phyloP scores from a whole-genome alignment of 2,888 invertebrate species.

The Hemaris fuciformis region DNA sequence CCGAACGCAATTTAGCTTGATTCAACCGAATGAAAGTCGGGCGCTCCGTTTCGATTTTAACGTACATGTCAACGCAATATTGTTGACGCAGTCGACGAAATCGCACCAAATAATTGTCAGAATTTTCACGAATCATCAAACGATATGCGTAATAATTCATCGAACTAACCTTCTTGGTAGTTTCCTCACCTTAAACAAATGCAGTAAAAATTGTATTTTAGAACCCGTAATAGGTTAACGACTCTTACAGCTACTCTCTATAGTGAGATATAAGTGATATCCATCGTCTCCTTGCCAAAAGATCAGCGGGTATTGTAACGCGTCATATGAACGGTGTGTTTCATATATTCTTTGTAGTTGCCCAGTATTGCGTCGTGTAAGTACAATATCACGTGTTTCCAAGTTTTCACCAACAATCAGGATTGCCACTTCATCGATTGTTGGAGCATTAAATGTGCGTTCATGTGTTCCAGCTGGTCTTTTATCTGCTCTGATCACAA shows the following conservation, averaged over 20 bases:
- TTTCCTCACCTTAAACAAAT: conserved; percentile 25
- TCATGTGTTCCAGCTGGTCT: conserved; percentile 41
- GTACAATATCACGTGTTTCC: conserved; percentile 18
- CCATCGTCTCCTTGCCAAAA: conserved; percentile 24
- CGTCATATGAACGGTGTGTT: conserved; percentile 19
- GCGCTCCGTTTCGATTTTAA: conserved; percentile 50
- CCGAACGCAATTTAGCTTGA: conserved; percentile 38
- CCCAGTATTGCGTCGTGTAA: conserved; percentile 20
- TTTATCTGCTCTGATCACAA: conserved; percentile 35
- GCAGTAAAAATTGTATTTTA: no score
- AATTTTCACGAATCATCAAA: conserved; percentile 28
- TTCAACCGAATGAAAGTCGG: conserved; percentile 35
- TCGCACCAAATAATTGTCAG: conserved; percentile 25
- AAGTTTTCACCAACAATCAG: conserved; percentile 23
- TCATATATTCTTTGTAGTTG: conserved; percentile 15
- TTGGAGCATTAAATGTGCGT: conserved; percentile 48
- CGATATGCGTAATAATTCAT: conserved; percentile 28
- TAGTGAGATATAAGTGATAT: conserved; percentile 19
- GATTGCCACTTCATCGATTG: conserved; percentile 25
- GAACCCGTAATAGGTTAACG: no score
- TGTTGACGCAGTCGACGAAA: conserved; percentile 26
- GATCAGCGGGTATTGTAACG: conserved; percentile 22
- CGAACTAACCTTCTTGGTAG: conserved; percentile 25
- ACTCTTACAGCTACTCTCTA: no score
- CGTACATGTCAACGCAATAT: conserved; percentile 53